Conservation (phyloP, 2,113 vertebrate species). For the Varanus salvator region DNA sequence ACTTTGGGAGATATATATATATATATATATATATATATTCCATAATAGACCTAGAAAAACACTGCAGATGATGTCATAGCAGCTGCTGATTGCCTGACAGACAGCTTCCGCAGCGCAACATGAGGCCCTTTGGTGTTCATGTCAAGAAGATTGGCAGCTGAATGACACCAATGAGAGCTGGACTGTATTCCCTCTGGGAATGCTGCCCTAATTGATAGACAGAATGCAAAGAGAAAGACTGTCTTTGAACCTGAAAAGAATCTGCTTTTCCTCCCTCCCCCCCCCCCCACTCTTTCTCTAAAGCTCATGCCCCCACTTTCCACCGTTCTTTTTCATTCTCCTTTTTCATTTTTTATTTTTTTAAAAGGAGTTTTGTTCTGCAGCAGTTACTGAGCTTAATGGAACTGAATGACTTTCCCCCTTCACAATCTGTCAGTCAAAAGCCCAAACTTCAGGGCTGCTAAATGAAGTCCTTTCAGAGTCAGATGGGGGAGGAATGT, state of each 20-base stretch:
- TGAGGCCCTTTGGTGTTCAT: conserved; percentile 95
- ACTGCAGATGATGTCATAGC: conserved; percentile 92
- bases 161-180: conserved; percentile 96
- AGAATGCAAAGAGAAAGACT: conserved; percentile 92
- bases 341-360: conserved; percentile 61
- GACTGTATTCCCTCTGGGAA: conserved; percentile 89
- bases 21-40: background rate
- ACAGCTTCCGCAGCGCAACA: conserved; percentile 98
- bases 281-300: conserved; percentile 62
- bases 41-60: conserved; percentile 78
- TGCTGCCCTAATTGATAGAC: conserved; percentile 91
- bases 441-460: conserved; percentile 79
- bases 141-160: conserved; percentile 95
- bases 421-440: conserved; percentile 88
- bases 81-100: conserved; percentile 97
- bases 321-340: conserved; percentile 71
- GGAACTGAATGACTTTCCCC: conserved; percentile 89
- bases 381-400: conserved; percentile 85
- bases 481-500: conserved; percentile 86
- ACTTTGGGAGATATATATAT: conserved; percentile 23
- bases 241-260: conserved; percentile 97
- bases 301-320: conserved; percentile 80
- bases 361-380: conserved; percentile 88
- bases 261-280: conserved; percentile 77
- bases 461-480: conserved; percentile 92